These are phyloP conservation scores for Chouioia cunea DNA, from an alignment of 2,888 invertebrate genomes.

Conservation along the genomic window DNA sequence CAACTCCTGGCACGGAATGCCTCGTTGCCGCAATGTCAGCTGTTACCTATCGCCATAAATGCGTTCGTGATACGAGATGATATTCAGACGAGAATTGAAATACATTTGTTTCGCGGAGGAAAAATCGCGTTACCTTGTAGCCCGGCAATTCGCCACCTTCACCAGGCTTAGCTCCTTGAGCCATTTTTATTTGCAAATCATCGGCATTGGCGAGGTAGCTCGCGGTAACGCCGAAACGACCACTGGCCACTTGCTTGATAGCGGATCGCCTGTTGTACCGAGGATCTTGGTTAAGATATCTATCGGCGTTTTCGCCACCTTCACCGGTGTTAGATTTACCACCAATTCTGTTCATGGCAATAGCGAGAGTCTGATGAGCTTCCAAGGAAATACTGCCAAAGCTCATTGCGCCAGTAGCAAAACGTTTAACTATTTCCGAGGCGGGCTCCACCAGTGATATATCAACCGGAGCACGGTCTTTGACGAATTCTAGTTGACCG, in stretches of 20 bases:
- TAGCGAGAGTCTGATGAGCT: constrained; percentile 93
- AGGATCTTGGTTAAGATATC: constrained; percentile 78
- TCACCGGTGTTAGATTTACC: constrained; percentile 99
- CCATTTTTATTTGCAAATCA: constrained; percentile 99
- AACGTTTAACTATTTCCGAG: constrained; percentile 94
- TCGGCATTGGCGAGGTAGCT: constrained; percentile 97
- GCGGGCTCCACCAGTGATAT: constrained; percentile 93
- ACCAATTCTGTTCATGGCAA: constrained; percentile 97
- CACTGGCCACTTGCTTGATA: constrained; percentile 99
- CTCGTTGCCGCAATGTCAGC: constrained; percentile 95
- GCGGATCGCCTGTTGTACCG: constrained; percentile 89
- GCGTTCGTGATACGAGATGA: too few relatives aligned
- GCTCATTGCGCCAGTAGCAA: constrained; percentile 92
- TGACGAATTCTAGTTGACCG: constrained; percentile 91
- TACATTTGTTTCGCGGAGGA: too few relatives aligned
- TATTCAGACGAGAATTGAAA: too few relatives aligned
- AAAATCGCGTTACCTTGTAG: constrained; percentile 72
- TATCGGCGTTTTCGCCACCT: constrained; percentile 88
- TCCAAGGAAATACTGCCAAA: constrained; percentile 97
- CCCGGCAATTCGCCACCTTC: constrained; percentile 98
- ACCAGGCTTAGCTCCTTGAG: constrained; percentile 99
- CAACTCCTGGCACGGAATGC: constrained; percentile 96
- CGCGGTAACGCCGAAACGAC: constrained; percentile 97
- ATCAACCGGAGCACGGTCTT: constrained; percentile 82
- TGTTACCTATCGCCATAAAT: constrained; percentile 77